Percentiles rank a stretch among this genome's conserved stretches.
These are phyloP conservation scores for Halcyon malimbica DNA, from an alignment of 2,113 vertebrate genomes.

Conservation along the genomic window DNA sequence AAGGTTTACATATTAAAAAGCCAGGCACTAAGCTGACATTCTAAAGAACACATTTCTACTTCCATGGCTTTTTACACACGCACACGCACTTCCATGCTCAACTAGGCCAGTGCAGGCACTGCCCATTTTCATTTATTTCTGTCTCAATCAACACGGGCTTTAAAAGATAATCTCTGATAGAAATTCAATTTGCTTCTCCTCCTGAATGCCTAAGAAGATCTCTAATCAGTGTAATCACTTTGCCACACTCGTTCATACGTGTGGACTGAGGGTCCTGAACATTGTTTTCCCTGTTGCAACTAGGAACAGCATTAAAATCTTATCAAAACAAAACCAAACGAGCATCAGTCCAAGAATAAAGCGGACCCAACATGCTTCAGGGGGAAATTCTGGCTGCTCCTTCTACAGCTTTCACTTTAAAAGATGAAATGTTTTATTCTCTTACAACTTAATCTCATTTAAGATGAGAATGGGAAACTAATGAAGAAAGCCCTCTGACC, in stretches of 20 bases:
- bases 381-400: not conserved
- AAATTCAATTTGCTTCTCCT: slow-evolving; percentile 36
- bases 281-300: not conserved
- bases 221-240: slow-evolving; percentile 29
- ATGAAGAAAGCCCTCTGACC: not conserved
- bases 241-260: not conserved
- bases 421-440: not conserved
- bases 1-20: not conserved
- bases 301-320: not conserved
- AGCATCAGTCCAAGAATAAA: not conserved
- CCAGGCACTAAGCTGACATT: not conserved
- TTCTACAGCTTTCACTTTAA: not conserved
- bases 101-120: not conserved
- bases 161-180: slow-evolving; percentile 24
- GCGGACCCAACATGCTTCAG: not conserved
- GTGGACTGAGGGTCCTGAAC: not conserved
- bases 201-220: not conserved
- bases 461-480: not conserved
- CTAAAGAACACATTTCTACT: not conserved
- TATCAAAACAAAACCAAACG: not conserved
- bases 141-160: not conserved
- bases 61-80: not conserved
- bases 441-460: not conserved
- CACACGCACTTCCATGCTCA: not conserved
- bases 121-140: not conserved